phyloP scores from a whole-genome alignment of 2,888 invertebrate genomes.

The Brenthis daphne region DNA sequence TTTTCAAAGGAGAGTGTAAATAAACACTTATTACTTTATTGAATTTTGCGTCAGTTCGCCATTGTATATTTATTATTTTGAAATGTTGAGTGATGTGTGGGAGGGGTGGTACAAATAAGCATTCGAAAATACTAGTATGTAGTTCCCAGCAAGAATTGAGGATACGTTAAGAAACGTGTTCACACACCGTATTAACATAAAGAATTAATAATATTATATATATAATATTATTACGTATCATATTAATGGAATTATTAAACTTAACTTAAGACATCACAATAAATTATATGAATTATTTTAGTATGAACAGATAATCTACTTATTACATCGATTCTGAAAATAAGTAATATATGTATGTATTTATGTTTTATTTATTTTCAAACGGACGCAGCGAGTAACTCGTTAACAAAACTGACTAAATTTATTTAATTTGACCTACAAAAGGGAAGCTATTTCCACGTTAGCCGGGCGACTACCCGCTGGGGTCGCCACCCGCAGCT shows the following conservation, averaged over 20 bases:
- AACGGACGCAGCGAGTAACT: conserved; percentile 23
- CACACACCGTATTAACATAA: no score
- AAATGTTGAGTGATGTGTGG: conserved; percentile 4
- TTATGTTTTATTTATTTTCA: conserved; percentile 17
- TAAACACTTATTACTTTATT: conserved; percentile 48
- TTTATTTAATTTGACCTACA: conserved; percentile 31
- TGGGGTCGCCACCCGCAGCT: conserved; percentile 56
- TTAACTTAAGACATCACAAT: no score
- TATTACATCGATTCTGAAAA: neutral
- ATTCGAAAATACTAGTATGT: neutral
- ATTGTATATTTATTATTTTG: conserved; percentile 26
- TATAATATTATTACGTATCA: no score
- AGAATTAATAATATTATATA: no score
- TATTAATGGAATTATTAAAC: no score
- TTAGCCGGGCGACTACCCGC: conserved; percentile 46
- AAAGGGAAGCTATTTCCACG: conserved; percentile 41
- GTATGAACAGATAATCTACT: neutral
- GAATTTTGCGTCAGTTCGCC: conserved; percentile 32
- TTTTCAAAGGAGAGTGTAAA: conserved; percentile 61
- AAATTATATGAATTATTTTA: neutral
- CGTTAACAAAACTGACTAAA: conserved; percentile 32
- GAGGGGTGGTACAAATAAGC: neutral
- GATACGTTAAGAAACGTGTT: neutral
- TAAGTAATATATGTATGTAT: neutral
- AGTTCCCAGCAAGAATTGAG: neutral